Percentiles rank a stretch among this genome's conserved stretches.
Conservation (phyloP, 2,888 invertebrate genomes). For the Blera fallax region DNA sequence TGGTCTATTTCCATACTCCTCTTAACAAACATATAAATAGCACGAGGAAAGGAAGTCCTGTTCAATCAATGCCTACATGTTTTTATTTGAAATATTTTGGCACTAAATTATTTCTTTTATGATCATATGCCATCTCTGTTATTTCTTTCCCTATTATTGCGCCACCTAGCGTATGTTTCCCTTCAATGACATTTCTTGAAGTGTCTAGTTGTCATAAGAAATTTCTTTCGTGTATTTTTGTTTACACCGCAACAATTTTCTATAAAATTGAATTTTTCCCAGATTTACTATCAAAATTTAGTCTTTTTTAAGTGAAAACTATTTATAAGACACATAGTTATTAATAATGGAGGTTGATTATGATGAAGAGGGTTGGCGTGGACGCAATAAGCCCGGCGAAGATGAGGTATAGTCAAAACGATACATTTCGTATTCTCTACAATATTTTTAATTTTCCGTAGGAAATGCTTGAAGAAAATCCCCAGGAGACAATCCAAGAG, state of each 20-base stretch:
- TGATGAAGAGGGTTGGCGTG: conserved; percentile 80
- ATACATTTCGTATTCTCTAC: neutral
- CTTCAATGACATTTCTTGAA: neutral
- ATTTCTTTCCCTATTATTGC: neutral
- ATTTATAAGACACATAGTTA: neutral
- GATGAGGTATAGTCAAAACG: conserved; percentile 63
- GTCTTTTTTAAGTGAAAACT: conserved; percentile 1
- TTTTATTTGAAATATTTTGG: too few species aligned
- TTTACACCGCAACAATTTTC: conserved; percentile 48
- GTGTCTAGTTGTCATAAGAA: conserved; percentile 32
- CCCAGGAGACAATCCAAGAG: conserved; percentile 93
- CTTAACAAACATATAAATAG: too few species aligned
- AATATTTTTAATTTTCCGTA: conserved; percentile 44
- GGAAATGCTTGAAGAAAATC: conserved; percentile 87
- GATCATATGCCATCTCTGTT: conserved; percentile 25
- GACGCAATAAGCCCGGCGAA: conserved; percentile 75
- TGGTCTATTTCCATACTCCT: too few species aligned
- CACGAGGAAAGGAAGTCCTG: too few species aligned
- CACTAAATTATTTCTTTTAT: neutral
- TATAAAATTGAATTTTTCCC: neutral
- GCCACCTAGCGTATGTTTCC: conserved; percentile 14
- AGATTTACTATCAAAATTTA: neutral
- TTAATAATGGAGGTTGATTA: conserved; percentile 80
- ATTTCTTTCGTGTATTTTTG: conserved; percentile 40
- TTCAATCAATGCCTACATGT: too few species aligned